A percentile compares a stretch with the other conserved stretches of the same genome.
Evolutionary conservation across 2,797 vertebrate species (phyloP).

Genomic region (Lagocephalus sceleratus): DNA sequence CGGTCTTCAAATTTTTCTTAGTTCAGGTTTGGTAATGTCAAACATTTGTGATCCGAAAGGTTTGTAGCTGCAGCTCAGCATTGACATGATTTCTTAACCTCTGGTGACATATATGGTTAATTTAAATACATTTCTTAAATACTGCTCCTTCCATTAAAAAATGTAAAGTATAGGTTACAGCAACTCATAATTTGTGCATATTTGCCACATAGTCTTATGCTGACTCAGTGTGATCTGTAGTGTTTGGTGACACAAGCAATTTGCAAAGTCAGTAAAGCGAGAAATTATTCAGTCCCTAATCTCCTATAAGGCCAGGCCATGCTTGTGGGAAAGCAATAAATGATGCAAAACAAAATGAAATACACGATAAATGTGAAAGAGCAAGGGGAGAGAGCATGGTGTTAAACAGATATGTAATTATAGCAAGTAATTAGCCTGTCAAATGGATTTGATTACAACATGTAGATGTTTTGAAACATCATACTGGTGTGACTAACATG

Average conservation of each 20-base stretch:
- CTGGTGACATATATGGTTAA: too few relatives aligned
- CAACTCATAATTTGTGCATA: slow-evolving; percentile 54
- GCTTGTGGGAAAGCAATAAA: slow-evolving; percentile 25
- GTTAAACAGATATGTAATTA: slow-evolving; percentile 61
- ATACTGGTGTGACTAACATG: too few relatives aligned
- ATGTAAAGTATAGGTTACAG: slow-evolving; percentile 1
- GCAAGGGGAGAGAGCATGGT: slow-evolving; percentile 15
- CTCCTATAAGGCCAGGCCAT: slow-evolving; percentile 50
- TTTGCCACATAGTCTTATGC: slow-evolving; percentile 37
- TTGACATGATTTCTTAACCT: too few relatives aligned
- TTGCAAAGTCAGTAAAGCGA: slow-evolving; percentile 70
- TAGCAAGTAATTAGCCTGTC: slow-evolving; percentile 50
- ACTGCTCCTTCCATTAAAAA: too few relatives aligned
- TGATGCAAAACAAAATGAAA: slow-evolving; percentile 34
- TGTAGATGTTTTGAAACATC: too few relatives aligned
- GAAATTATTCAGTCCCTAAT: slow-evolving; percentile 74
- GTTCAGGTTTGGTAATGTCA: too few relatives aligned
- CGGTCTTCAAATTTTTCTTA: too few relatives aligned
- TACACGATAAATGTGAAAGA: slow-evolving; percentile 25
- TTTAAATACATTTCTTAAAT: too few relatives aligned
- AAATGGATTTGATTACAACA: too few relatives aligned
- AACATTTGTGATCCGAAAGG: too few relatives aligned
- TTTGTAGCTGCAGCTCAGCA: too few relatives aligned
- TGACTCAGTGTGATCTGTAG: slow-evolving; percentile 56
- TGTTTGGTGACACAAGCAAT: slow-evolving; percentile 69